These are phyloP conservation scores for Heliconius ethilla DNA, from an alignment of 2,888 invertebrate genomes.

Conservation along the genomic window DNA sequence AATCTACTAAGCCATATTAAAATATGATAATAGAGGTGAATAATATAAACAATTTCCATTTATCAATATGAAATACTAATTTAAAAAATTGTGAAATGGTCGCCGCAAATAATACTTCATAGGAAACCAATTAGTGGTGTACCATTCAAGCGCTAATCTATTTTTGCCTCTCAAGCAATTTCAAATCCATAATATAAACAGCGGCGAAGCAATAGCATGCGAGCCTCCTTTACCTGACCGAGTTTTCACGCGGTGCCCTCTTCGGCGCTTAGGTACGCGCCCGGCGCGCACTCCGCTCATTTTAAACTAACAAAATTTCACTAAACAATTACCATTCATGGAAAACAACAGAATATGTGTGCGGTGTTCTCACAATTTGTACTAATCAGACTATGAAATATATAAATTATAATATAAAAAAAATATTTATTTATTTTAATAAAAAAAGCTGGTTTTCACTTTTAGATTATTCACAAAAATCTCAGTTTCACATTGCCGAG, in stretches of 20 bases:
- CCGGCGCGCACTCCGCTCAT: constrained; percentile 74
- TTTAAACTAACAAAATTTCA: constrained; percentile 51
- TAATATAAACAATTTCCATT: neutral
- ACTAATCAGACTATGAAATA: constrained; percentile 2
- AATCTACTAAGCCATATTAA: neutral
- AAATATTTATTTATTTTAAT: neutral
- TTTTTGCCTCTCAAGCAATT: constrained; percentile 60
- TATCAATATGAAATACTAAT: neutral
- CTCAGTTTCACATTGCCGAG: constrained; percentile 53
- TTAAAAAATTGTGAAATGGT: constrained; percentile 2
- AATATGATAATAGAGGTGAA: constrained; percentile 8
- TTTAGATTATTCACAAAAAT: constrained; percentile 52
- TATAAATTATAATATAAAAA: neutral
- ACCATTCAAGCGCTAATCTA: constrained; percentile 55
- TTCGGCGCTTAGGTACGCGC: constrained; percentile 71
- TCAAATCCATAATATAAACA: constrained; percentile 56
- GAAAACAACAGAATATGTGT: constrained; percentile 38
- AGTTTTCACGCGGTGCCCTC: constrained; percentile 66
- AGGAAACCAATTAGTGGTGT: constrained; percentile 40
- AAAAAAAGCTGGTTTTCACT: constrained; percentile 5
- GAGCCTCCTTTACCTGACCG: constrained; percentile 70
- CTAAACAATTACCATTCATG: constrained; percentile 43
- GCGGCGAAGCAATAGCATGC: constrained; percentile 63
- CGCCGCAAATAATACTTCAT: constrained; percentile 41
- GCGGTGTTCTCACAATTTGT: constrained; percentile 56